Evolutionary conservation across 1,140 invertebrate genomes (phyloP).

Genomic region (Magallana angulata): DNA sequence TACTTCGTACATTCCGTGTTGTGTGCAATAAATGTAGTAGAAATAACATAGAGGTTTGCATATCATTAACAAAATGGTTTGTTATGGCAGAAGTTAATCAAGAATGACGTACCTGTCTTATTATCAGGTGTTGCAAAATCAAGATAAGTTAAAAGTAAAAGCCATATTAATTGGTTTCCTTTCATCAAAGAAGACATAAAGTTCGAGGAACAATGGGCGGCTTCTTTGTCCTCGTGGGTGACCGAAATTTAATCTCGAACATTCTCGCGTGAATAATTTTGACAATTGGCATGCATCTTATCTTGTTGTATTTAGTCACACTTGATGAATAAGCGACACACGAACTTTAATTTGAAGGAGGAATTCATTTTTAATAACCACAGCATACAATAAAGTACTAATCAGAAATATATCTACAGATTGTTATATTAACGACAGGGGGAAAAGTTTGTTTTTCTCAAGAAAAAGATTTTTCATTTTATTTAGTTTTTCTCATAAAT

Average conservation of each 20-base stretch:
- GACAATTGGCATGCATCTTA: neutral
- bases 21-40: too few relatives aligned
- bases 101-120: neutral
- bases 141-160: neutral
- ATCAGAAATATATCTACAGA: too few relatives aligned
- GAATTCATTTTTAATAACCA: neutral
- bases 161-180: neutral
- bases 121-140: neutral
- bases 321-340: constrained; percentile 17
- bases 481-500: too few relatives aligned
- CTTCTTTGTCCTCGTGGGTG: neutral
- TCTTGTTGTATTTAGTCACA: constrained; percentile 9
- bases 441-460: too few relatives aligned
- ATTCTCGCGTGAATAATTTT: constrained; percentile 25
- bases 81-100: too few relatives aligned
- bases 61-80: too few relatives aligned
- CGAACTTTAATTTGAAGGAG: neutral
- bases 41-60: too few relatives aligned
- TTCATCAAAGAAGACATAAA: neutral
- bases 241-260: constrained; percentile 23
- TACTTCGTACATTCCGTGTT: too few relatives aligned
- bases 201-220: neutral
- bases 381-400: too few relatives aligned
- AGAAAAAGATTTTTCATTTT: too few relatives aligned
- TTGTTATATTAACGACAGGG: too few relatives aligned